Evolutionary conservation across 2,888 invertebrate genomes (phyloP), one percentile per base, ranked within the genome.

Genomic region (Oscheius sp.): DNA sequence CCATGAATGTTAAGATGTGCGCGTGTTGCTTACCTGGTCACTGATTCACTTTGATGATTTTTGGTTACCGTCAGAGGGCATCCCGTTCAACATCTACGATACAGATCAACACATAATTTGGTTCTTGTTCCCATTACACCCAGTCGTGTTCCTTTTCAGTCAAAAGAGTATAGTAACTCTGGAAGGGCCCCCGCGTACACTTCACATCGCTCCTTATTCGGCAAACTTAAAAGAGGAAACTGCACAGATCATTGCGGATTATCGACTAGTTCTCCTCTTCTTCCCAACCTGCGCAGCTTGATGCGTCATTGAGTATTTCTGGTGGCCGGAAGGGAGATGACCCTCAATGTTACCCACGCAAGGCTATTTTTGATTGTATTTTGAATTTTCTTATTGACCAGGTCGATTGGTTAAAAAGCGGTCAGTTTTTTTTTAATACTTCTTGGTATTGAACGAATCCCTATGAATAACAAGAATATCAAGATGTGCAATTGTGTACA

Each of bases 231-330:
- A 53, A 21, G 29, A 53, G 29, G 11, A 53, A 53, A 29, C 29
- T 53, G 37, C 32, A 60, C 60, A 10, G 35, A 35, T 35, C 60
- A 33, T 13, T 21, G 21, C 37, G 60, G 60, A 60, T 60, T 60
- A 60, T 33, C 35, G 37, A 37, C 60, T 60, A 11, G 35, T 33
- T 60, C 1, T 29, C n/a, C n/a, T 53, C n/a, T 1, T 53, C 53
- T 53, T n/a, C 21, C 21, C 21, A 21, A 21, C 21, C 29, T 33
- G 35, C 37, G 37, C 37, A 33, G 60, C 37, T 60, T 10, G 11
- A 60, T 60, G 35, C 60, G 60, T 60, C 37, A 60, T 35, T 58
- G 58, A 58, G 32, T 58, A 33, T 7, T 60, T 53, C 11, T 57
- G 13, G 53, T 4, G 5, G 58, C 7, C 2, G 32, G 58, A 11